Evolutionary conservation across 2,888 invertebrate genomes (phyloP).

Genomic region (Elegia similella): DNA sequence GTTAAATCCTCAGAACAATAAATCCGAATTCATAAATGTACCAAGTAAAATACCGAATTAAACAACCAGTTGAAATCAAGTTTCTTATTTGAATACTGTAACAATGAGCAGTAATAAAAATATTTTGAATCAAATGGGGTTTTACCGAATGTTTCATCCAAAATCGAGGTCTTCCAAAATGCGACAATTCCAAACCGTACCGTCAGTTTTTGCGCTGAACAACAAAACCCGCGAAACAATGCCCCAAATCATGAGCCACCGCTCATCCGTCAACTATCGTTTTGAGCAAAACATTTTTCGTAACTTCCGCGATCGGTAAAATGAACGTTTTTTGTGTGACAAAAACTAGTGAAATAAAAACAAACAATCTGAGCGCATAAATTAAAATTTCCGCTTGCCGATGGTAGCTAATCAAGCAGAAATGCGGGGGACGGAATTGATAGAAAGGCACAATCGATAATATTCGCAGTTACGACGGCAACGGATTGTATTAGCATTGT

Average conservation of each 20-base stretch:
- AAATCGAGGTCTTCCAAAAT: not conserved
- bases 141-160: not conserved
- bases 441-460: slow-evolving; percentile 45
- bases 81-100: too few relatives aligned
- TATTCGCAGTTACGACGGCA: slow-evolving; percentile 38
- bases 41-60: too few relatives aligned
- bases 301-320: slow-evolving; percentile 63
- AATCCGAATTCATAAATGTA: too few relatives aligned
- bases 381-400: slow-evolving; percentile 78
- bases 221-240: slow-evolving; percentile 15
- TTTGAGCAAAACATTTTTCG: slow-evolving; percentile 49
- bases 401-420: slow-evolving; percentile 71
- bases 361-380: slow-evolving; percentile 76
- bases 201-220: slow-evolving; percentile 9
- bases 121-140: too few relatives aligned
- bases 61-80: too few relatives aligned
- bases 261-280: slow-evolving; percentile 42
- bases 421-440: slow-evolving; percentile 59
- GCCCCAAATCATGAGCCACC: slow-evolving; percentile 24
- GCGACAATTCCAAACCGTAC: not conserved
- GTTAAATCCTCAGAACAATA: too few relatives aligned
- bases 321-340: slow-evolving; percentile 55
- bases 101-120: too few relatives aligned
- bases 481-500: slow-evolving; percentile 29
- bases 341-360: slow-evolving; percentile 72